Percentiles rank a stretch among this genome's conserved stretches.
These are phyloP conservation scores for Phoenicopterus ruber DNA, from an alignment of 2,113 vertebrate species.

Conservation along the genomic window DNA sequence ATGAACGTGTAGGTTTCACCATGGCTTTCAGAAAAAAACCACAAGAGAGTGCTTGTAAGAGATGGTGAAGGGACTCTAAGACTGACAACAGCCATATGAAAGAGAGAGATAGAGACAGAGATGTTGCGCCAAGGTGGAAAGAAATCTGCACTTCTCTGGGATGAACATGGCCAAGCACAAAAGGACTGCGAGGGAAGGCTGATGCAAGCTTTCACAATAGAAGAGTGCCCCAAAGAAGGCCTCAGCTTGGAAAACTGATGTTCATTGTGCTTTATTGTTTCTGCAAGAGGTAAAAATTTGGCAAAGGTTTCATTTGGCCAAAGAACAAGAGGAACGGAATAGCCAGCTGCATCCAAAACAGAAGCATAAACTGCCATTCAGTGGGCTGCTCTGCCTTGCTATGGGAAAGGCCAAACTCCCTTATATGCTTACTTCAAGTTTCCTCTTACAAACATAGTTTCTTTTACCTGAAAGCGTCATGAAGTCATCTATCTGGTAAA, in stretches of 20 bases:
- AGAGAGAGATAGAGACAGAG: neutral
- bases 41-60: neutral
- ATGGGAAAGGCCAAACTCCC: neutral
- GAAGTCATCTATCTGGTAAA: conserved; percentile 85
- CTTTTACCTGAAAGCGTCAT: conserved; percentile 77
- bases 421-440: neutral
- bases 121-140: accelerated
- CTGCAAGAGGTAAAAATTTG: neutral
- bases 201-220: neutral
- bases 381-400: neutral
- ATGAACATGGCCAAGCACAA: neutral
- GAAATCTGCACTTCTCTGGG: neutral
- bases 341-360: neutral
- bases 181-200: neutral
- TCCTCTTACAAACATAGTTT: neutral
- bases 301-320: neutral
- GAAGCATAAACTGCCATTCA: neutral
- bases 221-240: neutral
- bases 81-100: neutral
- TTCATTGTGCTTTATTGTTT: neutral
- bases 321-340: neutral
- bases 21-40: neutral
- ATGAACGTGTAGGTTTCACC: neutral
- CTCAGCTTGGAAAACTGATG: neutral
- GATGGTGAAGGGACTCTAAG: neutral